Evolutionary conservation across 2,797 vertebrate species (phyloP).

Genomic region (Salmo trutta): DNA sequence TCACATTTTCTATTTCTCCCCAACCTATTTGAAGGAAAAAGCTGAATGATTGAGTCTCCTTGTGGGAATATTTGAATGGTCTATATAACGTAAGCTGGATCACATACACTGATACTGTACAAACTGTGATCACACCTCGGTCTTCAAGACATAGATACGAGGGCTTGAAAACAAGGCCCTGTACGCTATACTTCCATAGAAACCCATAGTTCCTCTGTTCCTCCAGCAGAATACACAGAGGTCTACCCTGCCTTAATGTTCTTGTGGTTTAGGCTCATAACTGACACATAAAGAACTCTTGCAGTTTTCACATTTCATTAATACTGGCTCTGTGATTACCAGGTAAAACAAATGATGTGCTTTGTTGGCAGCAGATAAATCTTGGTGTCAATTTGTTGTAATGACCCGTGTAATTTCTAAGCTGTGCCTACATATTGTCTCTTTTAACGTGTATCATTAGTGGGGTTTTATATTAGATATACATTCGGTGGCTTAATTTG

Average conservation of each 20-base stretch:
- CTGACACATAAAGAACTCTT: slow-evolving; percentile 37
- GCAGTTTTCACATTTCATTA: slow-evolving; percentile 71
- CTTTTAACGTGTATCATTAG: slow-evolving; percentile 77
- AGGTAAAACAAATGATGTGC: slow-evolving; percentile 75
- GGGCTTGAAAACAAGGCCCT: neutral
- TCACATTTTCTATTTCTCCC: neutral
- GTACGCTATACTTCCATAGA: neutral
- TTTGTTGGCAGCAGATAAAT: slow-evolving; percentile 78
- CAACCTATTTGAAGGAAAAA: neutral
- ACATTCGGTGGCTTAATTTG: slow-evolving; percentile 76
- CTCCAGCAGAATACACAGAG: neutral
- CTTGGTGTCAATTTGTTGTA: slow-evolving; percentile 73
- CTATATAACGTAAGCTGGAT: neutral
- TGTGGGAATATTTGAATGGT: neutral
- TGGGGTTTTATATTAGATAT: slow-evolving; percentile 77
- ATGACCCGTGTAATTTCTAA: slow-evolving; percentile 79
- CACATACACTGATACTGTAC: neutral
- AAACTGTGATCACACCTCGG: neutral
- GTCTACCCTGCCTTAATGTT: neutral
- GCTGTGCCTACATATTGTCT: slow-evolving; percentile 71
- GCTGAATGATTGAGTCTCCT: neutral
- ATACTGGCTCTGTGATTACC: slow-evolving; percentile 70
- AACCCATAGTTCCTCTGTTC: neutral
- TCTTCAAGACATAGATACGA: neutral
- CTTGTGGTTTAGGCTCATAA: slow-evolving; percentile 4